phyloP scores from a whole-genome alignment of 1,140 invertebrate species.

The Steinernema feltiae region DNA sequence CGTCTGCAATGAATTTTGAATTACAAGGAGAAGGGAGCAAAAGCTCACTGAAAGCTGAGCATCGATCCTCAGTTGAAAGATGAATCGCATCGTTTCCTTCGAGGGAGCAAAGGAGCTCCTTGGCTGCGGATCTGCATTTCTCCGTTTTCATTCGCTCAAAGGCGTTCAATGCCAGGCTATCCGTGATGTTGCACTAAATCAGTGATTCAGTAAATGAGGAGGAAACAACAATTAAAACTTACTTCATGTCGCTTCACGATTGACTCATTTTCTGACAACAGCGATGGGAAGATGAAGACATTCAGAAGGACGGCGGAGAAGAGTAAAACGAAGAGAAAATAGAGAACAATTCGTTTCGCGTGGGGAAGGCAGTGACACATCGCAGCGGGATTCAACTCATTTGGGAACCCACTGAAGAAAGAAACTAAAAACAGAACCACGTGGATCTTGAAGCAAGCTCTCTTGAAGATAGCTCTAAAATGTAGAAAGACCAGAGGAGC shows the following conservation, averaged over 20 bases:
- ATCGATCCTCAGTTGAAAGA: slow-evolving; percentile 27
- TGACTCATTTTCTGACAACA: background rate
- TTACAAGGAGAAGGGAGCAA: no score
- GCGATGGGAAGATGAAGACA: slow-evolving; percentile 12
- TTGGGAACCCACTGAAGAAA: no score
- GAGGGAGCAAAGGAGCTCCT: slow-evolving; percentile 23
- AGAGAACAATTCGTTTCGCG: background rate
- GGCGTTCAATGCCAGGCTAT: slow-evolving; percentile 33
- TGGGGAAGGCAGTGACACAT: background rate
- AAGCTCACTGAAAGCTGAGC: slow-evolving; percentile 28
- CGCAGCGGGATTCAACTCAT: no score
- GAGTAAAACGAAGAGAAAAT: slow-evolving; percentile 8
- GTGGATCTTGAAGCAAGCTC: no score
- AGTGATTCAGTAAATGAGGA: background rate
- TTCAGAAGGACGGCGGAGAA: slow-evolving; percentile 4
- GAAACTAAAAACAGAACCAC: no score
- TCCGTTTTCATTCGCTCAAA: slow-evolving; percentile 38
- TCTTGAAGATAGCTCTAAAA: no score
- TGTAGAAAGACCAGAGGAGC: no score
- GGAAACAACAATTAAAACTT: background rate
- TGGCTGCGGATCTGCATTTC: slow-evolving; percentile 25
- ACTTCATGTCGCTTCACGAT: no score
- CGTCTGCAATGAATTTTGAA: slow-evolving; percentile 21
- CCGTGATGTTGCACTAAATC: slow-evolving; percentile 26
- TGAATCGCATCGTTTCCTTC: slow-evolving; percentile 21